These are phyloP conservation scores for Ctena decussata DNA, from an alignment of 2,888 invertebrate species.

Conservation along the genomic window DNA sequence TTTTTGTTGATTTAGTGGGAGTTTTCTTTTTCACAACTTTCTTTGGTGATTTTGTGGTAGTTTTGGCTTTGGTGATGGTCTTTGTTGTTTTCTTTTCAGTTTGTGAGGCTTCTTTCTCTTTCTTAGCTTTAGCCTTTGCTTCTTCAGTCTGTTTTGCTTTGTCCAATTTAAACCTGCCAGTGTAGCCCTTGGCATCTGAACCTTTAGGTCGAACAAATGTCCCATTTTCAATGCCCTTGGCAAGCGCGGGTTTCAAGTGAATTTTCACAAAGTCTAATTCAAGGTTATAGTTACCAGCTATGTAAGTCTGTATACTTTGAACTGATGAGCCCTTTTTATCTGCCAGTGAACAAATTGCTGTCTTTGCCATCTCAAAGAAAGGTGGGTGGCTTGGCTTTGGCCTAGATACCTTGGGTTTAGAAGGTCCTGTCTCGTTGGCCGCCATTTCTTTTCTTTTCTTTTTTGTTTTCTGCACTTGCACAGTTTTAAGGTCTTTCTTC, in stretches of 20 bases:
- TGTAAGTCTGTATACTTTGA: constrained; percentile 70
- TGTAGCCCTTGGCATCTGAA: constrained; percentile 65
- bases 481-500: not conserved
- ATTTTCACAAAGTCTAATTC: constrained; percentile 60
- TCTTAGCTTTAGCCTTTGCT: constrained; percentile 45
- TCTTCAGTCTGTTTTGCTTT: constrained; percentile 47
- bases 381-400: constrained; percentile 63
- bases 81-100: not conserved
- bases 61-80: not conserved
- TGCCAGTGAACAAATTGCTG: constrained; percentile 60
- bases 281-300: constrained; percentile 71
- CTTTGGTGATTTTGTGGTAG: not conserved
- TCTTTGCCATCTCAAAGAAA: constrained; percentile 69
- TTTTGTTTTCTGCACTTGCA: not conserved
- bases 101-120: constrained; percentile 38
- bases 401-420: constrained; percentile 45
- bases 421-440: constrained; percentile 15
- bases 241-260: constrained; percentile 69
- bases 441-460: constrained; percentile 38
- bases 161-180: constrained; percentile 67
- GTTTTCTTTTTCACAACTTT: constrained; percentile 25
- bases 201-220: constrained; percentile 69
- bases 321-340: constrained; percentile 74
- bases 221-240: constrained; percentile 69
- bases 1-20: not conserved